Evolutionary conservation across 2,797 vertebrate species (phyloP), one percentile per base, ranked within the genome.

Genomic region (Phalanger gymnotis): DNA sequence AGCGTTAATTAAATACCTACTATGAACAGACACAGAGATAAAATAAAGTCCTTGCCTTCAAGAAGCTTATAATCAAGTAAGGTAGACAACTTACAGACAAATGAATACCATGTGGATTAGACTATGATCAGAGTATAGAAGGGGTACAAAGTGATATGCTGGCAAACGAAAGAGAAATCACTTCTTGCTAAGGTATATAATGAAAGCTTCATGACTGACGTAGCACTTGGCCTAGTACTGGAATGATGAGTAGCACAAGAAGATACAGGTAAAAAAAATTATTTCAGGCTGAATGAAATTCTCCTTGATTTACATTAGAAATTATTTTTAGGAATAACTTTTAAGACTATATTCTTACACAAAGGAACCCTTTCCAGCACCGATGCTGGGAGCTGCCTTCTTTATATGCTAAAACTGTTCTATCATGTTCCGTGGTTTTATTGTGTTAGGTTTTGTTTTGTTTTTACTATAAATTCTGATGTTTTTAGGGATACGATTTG

Each of bases 41-140:
- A 0, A 2, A 34, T 92, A 13, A 53, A 51, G 2, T 19, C 7
- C 52, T 0, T 0, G 28, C 14, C 81, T 53, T 0, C 66, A 87
- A 87, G 22, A 66, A 30, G 2, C 9, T 2, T 91, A 53, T 53
- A 28, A 53, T 16, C 14, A 10, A 0, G 2, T 0, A 2, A 28
- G 54, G 0, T 57, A 34, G 31, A 53, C 34, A 52, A 58, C 51
- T 31, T 11, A 40, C n/a, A 73, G 66, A 40, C n/a, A 40, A 81
- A 81, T 81, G 47, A 81, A 19, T 87, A 54, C 6, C 47, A 40
- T 28, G 25, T 22, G 54, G 22, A 81, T 40, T 81, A 47, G 73
- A 47, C 40, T 25, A 47, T 47, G 9, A 47, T 93, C 55, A 87
- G n/a, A 93, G n/a, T 11, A 93, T 47, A 81, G 40, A 47, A 81